These are phyloP conservation scores for Melanotaenia duboulayi DNA, from an alignment of 2,113 vertebrate species.

Conservation along the genomic window DNA sequence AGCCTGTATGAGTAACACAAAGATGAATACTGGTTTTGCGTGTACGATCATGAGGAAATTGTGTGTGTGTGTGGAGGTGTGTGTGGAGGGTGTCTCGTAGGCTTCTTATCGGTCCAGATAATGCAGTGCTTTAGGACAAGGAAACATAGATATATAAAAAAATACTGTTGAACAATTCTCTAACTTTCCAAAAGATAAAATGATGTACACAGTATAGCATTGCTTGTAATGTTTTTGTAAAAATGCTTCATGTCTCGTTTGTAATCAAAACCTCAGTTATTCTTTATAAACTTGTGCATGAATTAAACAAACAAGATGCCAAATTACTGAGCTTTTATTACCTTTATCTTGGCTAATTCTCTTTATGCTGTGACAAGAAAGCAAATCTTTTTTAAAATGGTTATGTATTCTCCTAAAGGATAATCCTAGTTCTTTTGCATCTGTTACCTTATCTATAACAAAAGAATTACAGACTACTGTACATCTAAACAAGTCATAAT, in stretches of 20 bases:
- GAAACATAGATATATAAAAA: neutral
- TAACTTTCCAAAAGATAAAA: neutral
- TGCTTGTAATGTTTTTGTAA: too few relatives aligned
- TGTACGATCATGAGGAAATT: constrained; percentile 60
- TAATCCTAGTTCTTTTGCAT: neutral
- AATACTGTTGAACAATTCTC: neutral
- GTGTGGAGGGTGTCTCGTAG: constrained; percentile 40
- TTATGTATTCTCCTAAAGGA: neutral
- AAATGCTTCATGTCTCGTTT: too few relatives aligned
- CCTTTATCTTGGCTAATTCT: neutral
- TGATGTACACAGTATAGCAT: neutral
- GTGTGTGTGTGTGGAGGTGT: neutral
- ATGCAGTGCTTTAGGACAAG: constrained; percentile 21
- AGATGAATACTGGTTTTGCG: constrained; percentile 69
- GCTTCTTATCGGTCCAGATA: constrained; percentile 48
- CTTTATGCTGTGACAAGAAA: neutral
- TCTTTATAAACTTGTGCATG: too few relatives aligned
- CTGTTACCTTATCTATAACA: too few relatives aligned
- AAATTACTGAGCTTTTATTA: neutral
- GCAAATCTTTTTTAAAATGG: neutral
- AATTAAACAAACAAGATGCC: neutral
- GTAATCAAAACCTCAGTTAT: neutral
- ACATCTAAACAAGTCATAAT: neutral
- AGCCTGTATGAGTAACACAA: constrained; percentile 72
- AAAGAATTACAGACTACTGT: too few relatives aligned